Conservation (phyloP, 1,140 invertebrate species). For the Conus betulinus region DNA sequence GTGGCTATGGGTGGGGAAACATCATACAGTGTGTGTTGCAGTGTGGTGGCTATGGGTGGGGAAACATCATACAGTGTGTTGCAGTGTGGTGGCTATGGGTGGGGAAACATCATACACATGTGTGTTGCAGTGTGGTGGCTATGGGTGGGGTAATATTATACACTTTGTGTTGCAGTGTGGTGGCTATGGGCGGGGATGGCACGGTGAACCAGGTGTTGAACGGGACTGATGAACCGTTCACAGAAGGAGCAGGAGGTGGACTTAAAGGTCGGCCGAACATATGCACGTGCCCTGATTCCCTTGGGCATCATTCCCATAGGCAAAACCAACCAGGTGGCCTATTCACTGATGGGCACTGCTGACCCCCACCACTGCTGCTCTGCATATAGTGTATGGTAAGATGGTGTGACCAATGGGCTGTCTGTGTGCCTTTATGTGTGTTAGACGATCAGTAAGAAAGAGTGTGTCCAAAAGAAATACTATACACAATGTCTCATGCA, state of each 20-base stretch:
- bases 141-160: neutral
- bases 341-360: conserved; percentile 25
- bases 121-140: too few relatives aligned
- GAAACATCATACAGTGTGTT: too few relatives aligned
- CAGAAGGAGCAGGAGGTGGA: conserved; percentile 63
- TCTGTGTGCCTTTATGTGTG: too few relatives aligned
- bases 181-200: conserved; percentile 71
- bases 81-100: too few relatives aligned
- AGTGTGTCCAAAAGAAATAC: too few relatives aligned
- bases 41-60: too few relatives aligned
- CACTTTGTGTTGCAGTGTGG: conserved; percentile 53
- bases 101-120: too few relatives aligned
- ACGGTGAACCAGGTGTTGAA: conserved; percentile 68
- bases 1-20: too few relatives aligned
- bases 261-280: conserved; percentile 56
- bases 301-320: conserved; percentile 71
- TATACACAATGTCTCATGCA: too few relatives aligned
- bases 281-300: conserved; percentile 53
- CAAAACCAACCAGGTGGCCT: conserved; percentile 40
- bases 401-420: too few relatives aligned
- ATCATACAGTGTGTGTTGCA: too few relatives aligned
- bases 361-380: conserved; percentile 17
- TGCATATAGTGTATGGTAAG: conserved; percentile 32
- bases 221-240: conserved; percentile 59
- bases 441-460: too few relatives aligned